phyloP scores from a whole-genome alignment of 2,888 invertebrate species.

The Hyppa rectilinea region DNA sequence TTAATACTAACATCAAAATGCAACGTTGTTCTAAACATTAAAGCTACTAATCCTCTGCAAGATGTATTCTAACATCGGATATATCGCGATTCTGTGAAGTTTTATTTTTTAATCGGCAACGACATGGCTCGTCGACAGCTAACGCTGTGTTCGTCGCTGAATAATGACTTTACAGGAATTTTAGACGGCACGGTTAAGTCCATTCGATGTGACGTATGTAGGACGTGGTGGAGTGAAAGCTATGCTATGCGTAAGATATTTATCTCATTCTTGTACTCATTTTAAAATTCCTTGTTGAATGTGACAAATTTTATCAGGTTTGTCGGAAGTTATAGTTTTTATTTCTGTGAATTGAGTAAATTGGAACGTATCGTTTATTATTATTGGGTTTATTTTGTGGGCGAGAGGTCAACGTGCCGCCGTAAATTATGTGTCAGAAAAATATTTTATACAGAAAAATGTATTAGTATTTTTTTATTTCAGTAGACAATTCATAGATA shows the following conservation, averaged over 20 bases:
- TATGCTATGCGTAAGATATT: slow-evolving; percentile 35
- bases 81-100: slow-evolving; percentile 65
- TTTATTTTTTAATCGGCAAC: slow-evolving; percentile 67
- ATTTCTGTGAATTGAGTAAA: slow-evolving; percentile 21
- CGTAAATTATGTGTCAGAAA: neutral
- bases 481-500: no score
- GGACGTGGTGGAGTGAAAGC: slow-evolving; percentile 40
- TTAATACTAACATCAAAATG: slow-evolving; percentile 58
- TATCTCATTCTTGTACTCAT: slow-evolving; percentile 17
- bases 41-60: slow-evolving; percentile 49
- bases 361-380: slow-evolving; percentile 27
- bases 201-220: slow-evolving; percentile 50
- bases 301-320: slow-evolving; percentile 32
- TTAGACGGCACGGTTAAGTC: slow-evolving; percentile 55
- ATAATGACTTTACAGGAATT: slow-evolving; percentile 80
- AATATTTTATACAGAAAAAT: slow-evolving; percentile 1
- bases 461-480: neutral
- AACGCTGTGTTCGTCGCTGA: slow-evolving; percentile 68
- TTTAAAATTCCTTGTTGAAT: slow-evolving; percentile 22
- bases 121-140: slow-evolving; percentile 62
- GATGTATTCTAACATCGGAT: slow-evolving; percentile 50
- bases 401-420: slow-evolving; percentile 31
- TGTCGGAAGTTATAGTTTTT: slow-evolving; percentile 18
- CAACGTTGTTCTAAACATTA: slow-evolving; percentile 61
- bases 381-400: slow-evolving; percentile 25